Percentiles rank a stretch among this genome's conserved stretches.
Evolutionary conservation across 2,113 vertebrate species (phyloP).

Genomic region (Zeus faber): DNA sequence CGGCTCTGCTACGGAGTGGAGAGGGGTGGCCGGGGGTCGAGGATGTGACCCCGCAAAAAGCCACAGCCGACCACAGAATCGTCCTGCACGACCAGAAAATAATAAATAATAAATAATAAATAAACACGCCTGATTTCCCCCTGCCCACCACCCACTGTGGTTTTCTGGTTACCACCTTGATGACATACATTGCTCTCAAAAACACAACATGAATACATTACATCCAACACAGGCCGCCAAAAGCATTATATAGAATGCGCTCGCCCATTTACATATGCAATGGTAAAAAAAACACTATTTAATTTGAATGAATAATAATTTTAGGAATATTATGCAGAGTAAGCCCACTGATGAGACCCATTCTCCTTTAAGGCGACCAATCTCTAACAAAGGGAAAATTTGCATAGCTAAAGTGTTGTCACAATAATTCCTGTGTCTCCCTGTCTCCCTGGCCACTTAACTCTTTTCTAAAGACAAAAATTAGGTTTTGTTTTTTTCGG

Average conservation of each 20-base stretch:
- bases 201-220: neutral
- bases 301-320: neutral
- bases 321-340: neutral
- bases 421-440: constrained; percentile 9
- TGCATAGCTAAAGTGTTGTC: neutral
- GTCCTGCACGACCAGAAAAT: too few species aligned
- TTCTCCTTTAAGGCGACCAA: constrained; percentile 10
- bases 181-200: too few species aligned
- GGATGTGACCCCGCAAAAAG: too few species aligned
- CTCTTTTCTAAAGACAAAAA: constrained; percentile 25
- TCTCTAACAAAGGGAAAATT: neutral
- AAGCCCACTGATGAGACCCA: neutral
- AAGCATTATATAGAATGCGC: too few species aligned
- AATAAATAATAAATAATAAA: too few species aligned
- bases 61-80: too few species aligned
- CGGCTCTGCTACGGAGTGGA: constrained; percentile 8
- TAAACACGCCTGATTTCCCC: too few species aligned
- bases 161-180: too few species aligned
- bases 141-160: too few species aligned
- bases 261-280: constrained; percentile 4
- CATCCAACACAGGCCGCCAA: too few species aligned
- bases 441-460: constrained; percentile 24
- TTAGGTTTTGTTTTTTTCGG: constrained; percentile 16
- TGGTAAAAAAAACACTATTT: neutral
- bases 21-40: neutral